These are phyloP conservation scores for Diploptera punctata DNA, from an alignment of 2,888 invertebrate genomes.

Conservation along the genomic window DNA sequence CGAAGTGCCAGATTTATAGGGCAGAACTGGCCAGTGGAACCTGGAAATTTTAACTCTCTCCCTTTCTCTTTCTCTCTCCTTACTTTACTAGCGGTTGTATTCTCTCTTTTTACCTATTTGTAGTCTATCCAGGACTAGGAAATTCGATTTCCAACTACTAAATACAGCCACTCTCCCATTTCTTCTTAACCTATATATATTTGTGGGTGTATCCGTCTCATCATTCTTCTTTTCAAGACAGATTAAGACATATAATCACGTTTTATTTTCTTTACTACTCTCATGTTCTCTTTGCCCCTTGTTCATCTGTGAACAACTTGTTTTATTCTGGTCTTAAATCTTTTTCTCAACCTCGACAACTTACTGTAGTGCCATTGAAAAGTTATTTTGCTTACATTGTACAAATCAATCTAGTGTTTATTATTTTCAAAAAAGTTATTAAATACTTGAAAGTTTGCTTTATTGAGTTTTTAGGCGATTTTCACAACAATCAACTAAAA, in stretches of 20 bases:
- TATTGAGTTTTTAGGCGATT: too few relatives aligned
- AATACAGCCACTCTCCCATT: background rate
- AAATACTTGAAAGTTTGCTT: too few relatives aligned
- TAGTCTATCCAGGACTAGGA: constrained; percentile 2
- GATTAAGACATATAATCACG: background rate
- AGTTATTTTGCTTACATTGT: too few relatives aligned
- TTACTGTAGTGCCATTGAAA: too few relatives aligned
- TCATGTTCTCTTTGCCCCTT: background rate
- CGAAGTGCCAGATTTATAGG: constrained; percentile 21
- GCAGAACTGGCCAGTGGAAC: constrained; percentile 14
- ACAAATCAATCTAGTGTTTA: too few relatives aligned
- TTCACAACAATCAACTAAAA: too few relatives aligned
- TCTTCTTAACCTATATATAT: background rate
- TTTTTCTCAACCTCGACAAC: too few relatives aligned
- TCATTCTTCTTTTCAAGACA: background rate
- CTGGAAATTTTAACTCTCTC: constrained; percentile 10
- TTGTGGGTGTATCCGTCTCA: background rate
- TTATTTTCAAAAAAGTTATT: too few relatives aligned
- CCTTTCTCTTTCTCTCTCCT: background rate
- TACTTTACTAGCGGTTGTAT: background rate
- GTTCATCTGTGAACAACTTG: background rate
- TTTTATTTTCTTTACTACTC: background rate
- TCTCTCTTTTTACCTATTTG: constrained; percentile 2
- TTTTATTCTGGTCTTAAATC: too few relatives aligned
- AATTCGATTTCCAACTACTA: constrained; percentile 6